Conservation (phyloP, 1,140 invertebrate genomes). For the Pseudomyrmex gracilis region DNA sequence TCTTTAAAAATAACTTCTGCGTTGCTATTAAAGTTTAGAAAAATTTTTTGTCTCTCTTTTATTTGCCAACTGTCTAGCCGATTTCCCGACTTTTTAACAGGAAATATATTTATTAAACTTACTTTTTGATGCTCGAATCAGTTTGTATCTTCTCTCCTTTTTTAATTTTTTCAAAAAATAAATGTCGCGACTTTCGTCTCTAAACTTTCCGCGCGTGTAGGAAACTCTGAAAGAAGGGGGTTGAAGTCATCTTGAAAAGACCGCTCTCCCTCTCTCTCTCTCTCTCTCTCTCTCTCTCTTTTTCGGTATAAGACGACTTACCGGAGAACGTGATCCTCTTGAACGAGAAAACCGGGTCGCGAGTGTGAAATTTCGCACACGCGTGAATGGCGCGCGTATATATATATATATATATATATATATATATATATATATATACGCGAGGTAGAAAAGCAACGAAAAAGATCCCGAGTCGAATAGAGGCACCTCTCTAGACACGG, state of each 20-base stretch:
- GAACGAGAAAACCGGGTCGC: not conserved
- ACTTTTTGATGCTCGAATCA: too few relatives aligned
- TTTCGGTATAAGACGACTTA: conserved; percentile 5
- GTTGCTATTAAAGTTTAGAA: too few relatives aligned
- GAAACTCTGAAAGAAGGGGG: not conserved
- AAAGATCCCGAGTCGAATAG: conserved; percentile 18
- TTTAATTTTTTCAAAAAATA: not conserved
- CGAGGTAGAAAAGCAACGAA: conserved; percentile 20
- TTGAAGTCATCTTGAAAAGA: not conserved
- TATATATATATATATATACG: too few relatives aligned
- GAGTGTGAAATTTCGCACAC: conserved; percentile 7
- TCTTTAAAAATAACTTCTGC: too few relatives aligned
- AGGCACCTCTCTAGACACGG: conserved; percentile 15
- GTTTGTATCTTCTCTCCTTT: not conserved
- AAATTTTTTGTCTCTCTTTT: too few relatives aligned
- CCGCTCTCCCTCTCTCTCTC: too few relatives aligned
- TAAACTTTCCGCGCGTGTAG: not conserved
- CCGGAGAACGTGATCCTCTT: conserved; percentile 8
- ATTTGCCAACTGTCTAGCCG: too few relatives aligned
- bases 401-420: too few relatives aligned
- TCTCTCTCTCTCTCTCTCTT: too few relatives aligned
- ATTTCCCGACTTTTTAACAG: too few relatives aligned
- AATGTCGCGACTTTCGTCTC: not conserved
- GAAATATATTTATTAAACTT: too few relatives aligned
- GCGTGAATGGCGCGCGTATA: not conserved